Evolutionary conservation across 2,113 vertebrate genomes (phyloP), one percentile per base, ranked within the genome.

Genomic region (Thalassarche chlororhynchos): DNA sequence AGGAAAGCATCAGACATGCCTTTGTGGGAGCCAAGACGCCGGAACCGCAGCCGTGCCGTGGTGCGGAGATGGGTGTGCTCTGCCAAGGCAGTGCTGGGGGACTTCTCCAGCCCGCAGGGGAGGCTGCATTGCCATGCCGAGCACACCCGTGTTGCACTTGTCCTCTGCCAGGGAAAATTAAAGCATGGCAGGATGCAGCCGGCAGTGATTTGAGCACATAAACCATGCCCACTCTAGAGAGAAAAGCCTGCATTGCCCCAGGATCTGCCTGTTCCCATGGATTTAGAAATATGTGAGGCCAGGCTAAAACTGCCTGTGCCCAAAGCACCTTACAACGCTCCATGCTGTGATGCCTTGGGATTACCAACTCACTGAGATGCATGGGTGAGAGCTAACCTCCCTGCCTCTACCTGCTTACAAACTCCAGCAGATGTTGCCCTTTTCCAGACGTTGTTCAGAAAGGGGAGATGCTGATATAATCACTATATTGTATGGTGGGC

Each of bases 1-100:
- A 91, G n/a, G 66, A 93, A 88, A 85, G 42, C n/a, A 74, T 86
- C 69, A 89, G 87, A 60, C 40, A 18, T 64, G 54, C 21, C 26
- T 75, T 64, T 47, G 54, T 83, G 70, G n/a, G 66, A 91, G 42
- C 38, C 54, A 70, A 74, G 71, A 58, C 2, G 5, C 76, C 1
- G 2, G 46, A 88, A 46, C 16, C 0, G 7, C 47, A 58, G 20
- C 54, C 6, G 2, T 74, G 46, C 71, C 1, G 2, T 14, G 51
- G 36, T 51, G 76, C 5, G 0, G 57, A 58, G 36, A 21, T 31
- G 54, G 29, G 40, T 0, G 1, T 72, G 14, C 57, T 89, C 25
- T 1, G 1, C 32, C 1, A 12, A 61, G 64, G 70, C 38, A 40
- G 38, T 0, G 1, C 0, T 0, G 32, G 31, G 51, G 17, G 3